Evolutionary conservation across 2,888 invertebrate genomes (phyloP), one percentile per base, ranked within the genome.

Genomic region (Leptarthrus brevirostris): DNA sequence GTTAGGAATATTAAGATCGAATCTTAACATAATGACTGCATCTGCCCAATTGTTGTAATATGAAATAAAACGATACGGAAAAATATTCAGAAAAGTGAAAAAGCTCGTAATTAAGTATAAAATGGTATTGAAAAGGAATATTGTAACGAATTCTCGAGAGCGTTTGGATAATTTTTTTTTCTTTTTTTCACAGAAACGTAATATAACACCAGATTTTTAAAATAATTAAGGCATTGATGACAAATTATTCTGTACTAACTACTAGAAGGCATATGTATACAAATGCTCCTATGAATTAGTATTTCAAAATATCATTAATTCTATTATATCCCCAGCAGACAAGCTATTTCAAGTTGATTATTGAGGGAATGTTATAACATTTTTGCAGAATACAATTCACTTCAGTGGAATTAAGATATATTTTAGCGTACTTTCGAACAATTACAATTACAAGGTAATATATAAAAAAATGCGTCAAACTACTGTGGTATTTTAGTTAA

Each of bases 1-100:
- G 76, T 75, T 76, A 75, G 74, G 71, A 74, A 34, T 22, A 74
- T 76, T 70, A 79, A 78, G 77, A 78, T 77, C 78, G 78, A 79
- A 78, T 79, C 79, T 78, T 79, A 78, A 78, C 79, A 78, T 78
- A 77, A 78, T 78, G 78, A 78, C 79, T 79, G 79, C 79, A 79
- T 77, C 79, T 79, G 79, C 79, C 79, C 79, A 77, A 79, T 75
- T 73, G n/a, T n/a, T n/a, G 44, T 71, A 74, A 71, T 49, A 75
- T 18, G 52, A 53, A 74, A 34, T 34, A 72, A 53, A 30, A 75
- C 74, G 70, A 72, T 71, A 73, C 58, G 22, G 40, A 77, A 22
- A 47, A 66, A 24, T 47, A 44, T 47, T 44, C 36, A 20, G 47
- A 47, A 64, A 24, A 6, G 6, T 10, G 18, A 20, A 52, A n/a